Evolutionary conservation across 2,113 vertebrate species (phyloP), one percentile per base, ranked within the genome.

Genomic region (Miniopterus natalensis): DNA sequence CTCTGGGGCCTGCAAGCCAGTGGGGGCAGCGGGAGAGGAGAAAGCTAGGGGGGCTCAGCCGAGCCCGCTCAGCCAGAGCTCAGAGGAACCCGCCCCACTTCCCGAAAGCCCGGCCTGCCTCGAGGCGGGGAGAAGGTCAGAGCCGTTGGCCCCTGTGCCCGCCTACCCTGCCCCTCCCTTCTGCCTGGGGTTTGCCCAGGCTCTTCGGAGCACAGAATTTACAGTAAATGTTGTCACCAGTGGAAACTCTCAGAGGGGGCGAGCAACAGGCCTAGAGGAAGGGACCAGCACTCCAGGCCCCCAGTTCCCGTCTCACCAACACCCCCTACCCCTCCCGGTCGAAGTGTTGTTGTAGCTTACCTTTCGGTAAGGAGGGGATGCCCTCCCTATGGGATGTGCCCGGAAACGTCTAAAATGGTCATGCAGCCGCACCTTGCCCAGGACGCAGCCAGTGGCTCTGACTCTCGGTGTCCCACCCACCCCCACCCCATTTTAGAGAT

Each of bases 171-270:
- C 93, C 95, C 65, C 84, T 92, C 92, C 92, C 95, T 49, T 42
- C 96, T 94, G 96, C 92, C 78, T 1, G 97, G 98, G 98, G 98
- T 97, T 98, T 98, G 98, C 98, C 98, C 98, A 97, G 96, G 93
- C 68, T 3, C 36, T 20, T 94, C 70, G 29, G 88, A 70, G 95
- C 79, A 90, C 65, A 57, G 53, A 96, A 92, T 80, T 98, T 98
- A 98, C 98, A 94, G 93, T 98, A 99, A 98, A 96, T 68, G 6
- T 84, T 55, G 86, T 97, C 49, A 81, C 96, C 84, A 97, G 95
- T 98, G 98, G 98, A 98, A 99, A 98, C 93, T 98, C 97, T 98
- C 87, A 15, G 83, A 96, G 95, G 97, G 92, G 97, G 92, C 75
- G 97, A 97, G 70, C 93, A 0, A 36, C 40, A 66, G 90, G 94